Conservation (phyloP, 2,888 invertebrate genomes). For the Anthophora plumipes region DNA sequence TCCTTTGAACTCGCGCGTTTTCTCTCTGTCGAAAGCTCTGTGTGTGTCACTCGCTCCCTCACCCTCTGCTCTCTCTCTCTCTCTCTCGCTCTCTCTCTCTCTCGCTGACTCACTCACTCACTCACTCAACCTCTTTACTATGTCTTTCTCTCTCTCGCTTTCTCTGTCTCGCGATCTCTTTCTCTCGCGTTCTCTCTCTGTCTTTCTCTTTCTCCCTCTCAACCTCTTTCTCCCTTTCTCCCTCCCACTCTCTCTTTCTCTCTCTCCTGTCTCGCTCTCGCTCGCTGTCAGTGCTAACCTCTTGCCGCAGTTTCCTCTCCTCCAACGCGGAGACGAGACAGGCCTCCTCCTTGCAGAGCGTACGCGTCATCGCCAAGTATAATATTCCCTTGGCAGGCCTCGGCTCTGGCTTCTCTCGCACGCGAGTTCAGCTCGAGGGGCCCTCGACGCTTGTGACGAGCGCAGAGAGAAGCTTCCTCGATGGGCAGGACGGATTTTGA, state of each 20-base stretch:
- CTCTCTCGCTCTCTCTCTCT: not conserved
- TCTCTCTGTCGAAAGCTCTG: not conserved
- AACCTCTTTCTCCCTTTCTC: too few relatives aligned
- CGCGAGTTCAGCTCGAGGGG: constrained; percentile 69
- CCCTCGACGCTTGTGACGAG: constrained; percentile 43
- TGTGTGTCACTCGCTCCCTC: too few relatives aligned
- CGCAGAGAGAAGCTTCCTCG: constrained; percentile 26
- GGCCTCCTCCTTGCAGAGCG: constrained; percentile 74
- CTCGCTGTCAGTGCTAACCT: not conserved
- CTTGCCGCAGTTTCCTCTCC: constrained; percentile 18
- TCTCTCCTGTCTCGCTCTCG: too few relatives aligned
- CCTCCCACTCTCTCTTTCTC: not conserved
- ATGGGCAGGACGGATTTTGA: constrained; percentile 39
- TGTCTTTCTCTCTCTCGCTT: too few relatives aligned
- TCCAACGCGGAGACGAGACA: constrained; percentile 67
- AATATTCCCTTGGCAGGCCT: constrained; percentile 77
- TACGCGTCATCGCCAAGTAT: constrained; percentile 84
- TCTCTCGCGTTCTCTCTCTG: constrained; percentile 7
- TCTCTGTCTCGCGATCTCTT: too few relatives aligned
- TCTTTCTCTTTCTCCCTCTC: too few relatives aligned
- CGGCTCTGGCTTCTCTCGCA: constrained; percentile 67
- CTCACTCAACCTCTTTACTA: too few relatives aligned
- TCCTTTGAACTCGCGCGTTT: constrained; percentile 13
- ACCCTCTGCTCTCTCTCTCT: not conserved
- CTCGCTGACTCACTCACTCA: too few relatives aligned